These are phyloP conservation scores for Trichopria drosophilae DNA, from an alignment of 2,888 invertebrate genomes.

Conservation along the genomic window DNA sequence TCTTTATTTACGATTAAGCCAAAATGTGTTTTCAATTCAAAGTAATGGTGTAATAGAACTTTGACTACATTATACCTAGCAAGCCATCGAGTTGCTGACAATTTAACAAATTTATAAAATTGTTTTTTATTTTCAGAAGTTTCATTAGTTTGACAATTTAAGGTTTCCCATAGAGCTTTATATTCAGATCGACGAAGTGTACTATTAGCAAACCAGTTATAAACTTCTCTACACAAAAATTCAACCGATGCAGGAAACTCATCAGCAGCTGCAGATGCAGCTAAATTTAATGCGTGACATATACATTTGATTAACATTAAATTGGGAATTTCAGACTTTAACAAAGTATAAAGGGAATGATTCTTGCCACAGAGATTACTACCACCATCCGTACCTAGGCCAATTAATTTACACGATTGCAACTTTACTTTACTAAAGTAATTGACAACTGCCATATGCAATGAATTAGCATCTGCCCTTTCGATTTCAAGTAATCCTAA, in stretches of 20 bases:
- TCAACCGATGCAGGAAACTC: slow-evolving; percentile 35
- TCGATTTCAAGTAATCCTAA: slow-evolving; percentile 22
- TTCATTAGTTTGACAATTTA: too few relatives aligned
- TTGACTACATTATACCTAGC: slow-evolving; percentile 32
- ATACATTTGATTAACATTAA: slow-evolving; percentile 35
- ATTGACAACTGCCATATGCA: slow-evolving; percentile 3
- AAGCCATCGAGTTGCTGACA: slow-evolving; percentile 35
- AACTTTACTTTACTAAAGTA: slow-evolving; percentile 15
- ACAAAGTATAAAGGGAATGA: slow-evolving; percentile 36
- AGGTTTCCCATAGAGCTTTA: slow-evolving; percentile 26
- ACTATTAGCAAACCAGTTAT: slow-evolving; percentile 38
- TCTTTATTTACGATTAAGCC: too few relatives aligned
- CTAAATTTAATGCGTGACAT: slow-evolving; percentile 36
- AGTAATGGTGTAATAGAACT: slow-evolving; percentile 32
- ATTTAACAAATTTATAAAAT: slow-evolving; percentile 32
- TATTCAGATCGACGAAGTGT: slow-evolving; percentile 29
- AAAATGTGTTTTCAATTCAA: slow-evolving; percentile 31
- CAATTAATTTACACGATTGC: slow-evolving; percentile 31
- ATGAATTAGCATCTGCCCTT: slow-evolving; percentile 13
- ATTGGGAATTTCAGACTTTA: slow-evolving; percentile 32
- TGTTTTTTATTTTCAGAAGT: slow-evolving; percentile 12
- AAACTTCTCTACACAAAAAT: slow-evolving; percentile 34
- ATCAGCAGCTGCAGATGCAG: slow-evolving; percentile 23
- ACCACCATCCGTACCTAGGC: slow-evolving; percentile 41
- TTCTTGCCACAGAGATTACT: slow-evolving; percentile 36